Evolutionary conservation across 2,888 invertebrate species (phyloP).

Genomic region (Lapara coniferarum): DNA sequence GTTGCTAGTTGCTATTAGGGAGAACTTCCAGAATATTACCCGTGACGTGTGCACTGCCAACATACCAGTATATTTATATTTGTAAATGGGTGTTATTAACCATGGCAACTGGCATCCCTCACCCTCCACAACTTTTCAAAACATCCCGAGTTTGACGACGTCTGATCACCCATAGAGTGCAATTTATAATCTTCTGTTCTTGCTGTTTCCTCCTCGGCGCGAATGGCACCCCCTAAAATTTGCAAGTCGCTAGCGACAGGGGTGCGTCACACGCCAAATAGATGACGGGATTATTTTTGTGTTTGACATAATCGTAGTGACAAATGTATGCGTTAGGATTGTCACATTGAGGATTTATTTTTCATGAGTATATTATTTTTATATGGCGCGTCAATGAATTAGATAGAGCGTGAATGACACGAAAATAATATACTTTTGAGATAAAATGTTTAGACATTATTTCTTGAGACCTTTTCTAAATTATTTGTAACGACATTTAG

Average conservation of each 20-base stretch:
- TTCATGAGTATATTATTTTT: constrained; percentile 46
- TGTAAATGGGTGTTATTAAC: constrained; percentile 68
- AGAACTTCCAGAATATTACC: constrained; percentile 50
- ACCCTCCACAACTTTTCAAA: constrained; percentile 70
- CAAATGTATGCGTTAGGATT: constrained; percentile 78
- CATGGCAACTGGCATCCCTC: constrained; percentile 75
- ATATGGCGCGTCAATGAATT: background rate
- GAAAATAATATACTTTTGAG: background rate
- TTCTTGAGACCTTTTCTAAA: background rate
- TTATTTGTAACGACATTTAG: background rate
- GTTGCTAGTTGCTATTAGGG: constrained; percentile 62
- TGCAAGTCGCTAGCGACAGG: constrained; percentile 73
- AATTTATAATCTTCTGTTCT: constrained; percentile 74
- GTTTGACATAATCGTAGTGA: constrained; percentile 84
- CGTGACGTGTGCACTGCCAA: constrained; percentile 41
- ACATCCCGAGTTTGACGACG: constrained; percentile 70
- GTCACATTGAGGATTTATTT: constrained; percentile 68
- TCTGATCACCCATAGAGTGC: constrained; percentile 77
- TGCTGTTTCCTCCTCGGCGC: constrained; percentile 60
- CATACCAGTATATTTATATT: constrained; percentile 54
- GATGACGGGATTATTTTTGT: constrained; percentile 83
- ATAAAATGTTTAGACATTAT: background rate
- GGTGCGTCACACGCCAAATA: constrained; percentile 77
- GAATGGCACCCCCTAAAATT: constrained; percentile 66
- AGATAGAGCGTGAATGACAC: background rate